Evolutionary conservation across 2,113 vertebrate species (phyloP).

Genomic region (Melanostigma gelatinosum): DNA sequence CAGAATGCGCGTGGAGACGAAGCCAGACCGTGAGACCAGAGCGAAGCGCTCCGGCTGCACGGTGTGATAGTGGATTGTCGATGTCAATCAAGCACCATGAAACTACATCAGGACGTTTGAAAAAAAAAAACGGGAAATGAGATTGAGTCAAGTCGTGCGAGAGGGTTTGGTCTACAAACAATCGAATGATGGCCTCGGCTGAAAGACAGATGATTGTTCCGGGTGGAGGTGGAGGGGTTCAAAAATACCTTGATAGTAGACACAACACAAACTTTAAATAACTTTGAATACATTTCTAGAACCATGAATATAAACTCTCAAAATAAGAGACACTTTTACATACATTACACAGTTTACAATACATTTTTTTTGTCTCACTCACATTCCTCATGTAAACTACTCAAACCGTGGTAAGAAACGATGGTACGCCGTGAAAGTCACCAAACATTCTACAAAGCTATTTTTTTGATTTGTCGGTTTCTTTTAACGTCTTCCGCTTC

Average conservation of each 20-base stretch:
- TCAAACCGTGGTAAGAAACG: conserved; percentile 69
- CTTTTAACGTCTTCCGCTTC: conserved; percentile 43
- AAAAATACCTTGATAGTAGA: conserved; percentile 70
- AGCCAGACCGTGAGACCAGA: conserved; percentile 5
- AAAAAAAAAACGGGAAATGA: not conserved
- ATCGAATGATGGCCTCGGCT: conserved; percentile 38
- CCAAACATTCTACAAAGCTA: conserved; percentile 79
- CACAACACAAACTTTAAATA: conserved; percentile 77
- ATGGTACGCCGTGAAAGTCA: conserved; percentile 68
- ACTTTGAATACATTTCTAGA: conserved; percentile 76
- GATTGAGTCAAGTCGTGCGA: conserved; percentile 54
- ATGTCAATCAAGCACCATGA: conserved; percentile 82
- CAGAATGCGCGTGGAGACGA: conserved; percentile 66
- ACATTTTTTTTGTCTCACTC: conserved; percentile 64
- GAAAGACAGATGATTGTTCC: conserved; percentile 54
- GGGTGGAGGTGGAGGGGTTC: conserved; percentile 25
- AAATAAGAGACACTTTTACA: conserved; percentile 79
- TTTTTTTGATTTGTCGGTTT: conserved; percentile 71
- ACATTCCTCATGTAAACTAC: conserved; percentile 79
- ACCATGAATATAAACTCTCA: conserved; percentile 76
- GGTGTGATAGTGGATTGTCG: conserved; percentile 79
- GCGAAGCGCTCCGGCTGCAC: not conserved
- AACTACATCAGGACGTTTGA: conserved; percentile 62
- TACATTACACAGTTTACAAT: conserved; percentile 78
- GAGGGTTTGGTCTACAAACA: conserved; percentile 34